phyloP scores from a whole-genome alignment of 2,888 invertebrate species.

The Uloborus plumipes region DNA sequence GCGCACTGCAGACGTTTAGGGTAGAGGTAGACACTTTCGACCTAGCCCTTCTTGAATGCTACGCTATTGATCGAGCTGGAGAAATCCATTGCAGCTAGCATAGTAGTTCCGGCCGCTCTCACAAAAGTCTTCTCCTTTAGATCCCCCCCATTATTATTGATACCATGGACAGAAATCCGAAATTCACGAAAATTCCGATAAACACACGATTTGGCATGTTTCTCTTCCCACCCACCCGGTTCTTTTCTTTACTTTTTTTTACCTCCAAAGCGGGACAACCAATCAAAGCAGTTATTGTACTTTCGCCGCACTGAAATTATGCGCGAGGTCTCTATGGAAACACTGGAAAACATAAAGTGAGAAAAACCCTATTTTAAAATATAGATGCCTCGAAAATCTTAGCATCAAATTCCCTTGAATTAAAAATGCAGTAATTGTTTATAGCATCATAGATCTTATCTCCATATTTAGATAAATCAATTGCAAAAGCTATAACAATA shows the following conservation, averaged over 20 bases:
- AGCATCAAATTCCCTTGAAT: too few species aligned
- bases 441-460: too few species aligned
- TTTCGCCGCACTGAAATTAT: constrained; percentile 29
- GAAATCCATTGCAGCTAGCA: constrained; percentile 52
- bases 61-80: constrained; percentile 46
- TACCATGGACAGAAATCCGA: background rate
- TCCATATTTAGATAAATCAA: too few species aligned
- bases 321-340: constrained; percentile 44
- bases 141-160: background rate
- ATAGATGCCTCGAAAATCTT: too few species aligned
- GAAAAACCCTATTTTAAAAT: background rate
- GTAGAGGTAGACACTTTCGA: constrained; percentile 54
- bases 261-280: background rate
- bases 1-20: constrained; percentile 62
- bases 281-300: constrained; percentile 14
- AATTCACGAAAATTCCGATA: background rate
- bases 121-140: background rate
- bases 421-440: too few species aligned
- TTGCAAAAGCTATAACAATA: too few species aligned
- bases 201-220: background rate
- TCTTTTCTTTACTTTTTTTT: background rate
- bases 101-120: constrained; percentile 38
- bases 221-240: background rate
- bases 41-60: constrained; percentile 54
- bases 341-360: constrained; percentile 30